phyloP scores from a whole-genome alignment of 2,113 vertebrate genomes.

The Macroglossus sobrinus region DNA sequence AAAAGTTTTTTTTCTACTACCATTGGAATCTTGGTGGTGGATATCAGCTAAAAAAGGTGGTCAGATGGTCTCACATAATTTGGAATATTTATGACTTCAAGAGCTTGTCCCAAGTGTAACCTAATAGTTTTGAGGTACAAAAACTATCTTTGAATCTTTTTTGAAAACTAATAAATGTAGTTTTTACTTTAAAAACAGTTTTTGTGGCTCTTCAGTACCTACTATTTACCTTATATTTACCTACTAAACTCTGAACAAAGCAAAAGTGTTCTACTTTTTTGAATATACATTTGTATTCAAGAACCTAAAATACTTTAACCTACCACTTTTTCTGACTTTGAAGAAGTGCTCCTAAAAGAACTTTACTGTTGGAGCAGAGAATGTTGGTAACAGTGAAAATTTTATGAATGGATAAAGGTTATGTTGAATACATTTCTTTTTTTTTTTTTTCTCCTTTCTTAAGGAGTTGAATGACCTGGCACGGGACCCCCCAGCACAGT shows the following conservation, averaged over 20 bases:
- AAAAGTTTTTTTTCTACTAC: background rate
- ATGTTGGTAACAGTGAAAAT: background rate
- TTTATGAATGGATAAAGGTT: slow-evolving; percentile 38
- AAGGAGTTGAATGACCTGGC: slow-evolving; percentile 98
- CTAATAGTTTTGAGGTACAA: background rate
- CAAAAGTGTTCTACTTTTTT: background rate
- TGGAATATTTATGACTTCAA: slow-evolving; percentile 19
- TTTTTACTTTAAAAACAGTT: background rate
- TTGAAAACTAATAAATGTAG: background rate
- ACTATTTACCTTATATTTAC: background rate
- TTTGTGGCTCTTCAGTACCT: background rate
- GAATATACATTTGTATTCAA: background rate
- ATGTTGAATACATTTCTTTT: slow-evolving; percentile 43
- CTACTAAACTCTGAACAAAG: slow-evolving; percentile 12
- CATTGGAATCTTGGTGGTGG: background rate
- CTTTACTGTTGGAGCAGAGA: background rate
- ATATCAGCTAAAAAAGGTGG: slow-evolving; percentile 20
- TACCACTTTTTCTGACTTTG: background rate
- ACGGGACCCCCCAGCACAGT: slow-evolving; percentile 97
- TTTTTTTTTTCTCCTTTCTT: slow-evolving; percentile 39
- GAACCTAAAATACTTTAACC: slow-evolving; percentile 34
- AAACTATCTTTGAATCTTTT: slow-evolving; percentile 20
- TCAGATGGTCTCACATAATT: background rate
- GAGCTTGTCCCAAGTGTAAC: background rate
- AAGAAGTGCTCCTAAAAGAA: background rate